Base-by-base conservation (phyloP, 2,888 invertebrate species). In the Latrodectus hesperus region DNA sequence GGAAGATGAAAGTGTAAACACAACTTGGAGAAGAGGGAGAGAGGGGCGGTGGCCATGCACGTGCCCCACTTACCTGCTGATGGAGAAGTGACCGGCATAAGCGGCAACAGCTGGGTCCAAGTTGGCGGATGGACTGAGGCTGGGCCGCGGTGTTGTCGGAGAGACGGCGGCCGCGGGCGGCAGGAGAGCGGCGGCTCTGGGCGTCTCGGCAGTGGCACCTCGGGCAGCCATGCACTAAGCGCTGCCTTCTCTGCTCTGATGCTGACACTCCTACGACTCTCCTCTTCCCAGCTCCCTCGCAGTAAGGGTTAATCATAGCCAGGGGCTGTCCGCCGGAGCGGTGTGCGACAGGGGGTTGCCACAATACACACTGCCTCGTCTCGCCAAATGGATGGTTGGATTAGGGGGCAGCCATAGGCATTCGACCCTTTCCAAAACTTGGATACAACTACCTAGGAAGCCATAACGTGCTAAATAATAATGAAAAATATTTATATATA, bases 41-140 rank as follows among this genome's bases (percentile, higher is more conserved):
- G 72, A 17, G n/a, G 60, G n/a, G 11, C 11, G 60, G 12, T 9
- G 14, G 11, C 60, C 60, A n/a, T 12, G 52, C 73, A 73, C 73
- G 73, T 73, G 81, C 73, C 53, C 81, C 52, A 73, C 79, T 84
- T 77, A 88, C 88, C 88, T 88, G 80, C 80, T 85, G 80, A 88
- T 88, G 60, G 88, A 84, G 73, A 88, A 88, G 53, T 85, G 88
- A 72, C 85, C 88, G 49, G 85, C 88, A 67, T 89, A 89, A 51
- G 82, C 82, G 4, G 87, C 87, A n/a, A 75, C 83, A 52, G 76
- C 88, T 16, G 74, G 77, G 52, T 75, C 75, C 22, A 75, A 55
- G n/a, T 64, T 10, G 71, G 84, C 84, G 70, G 83, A 83, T 67
- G 86, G 89, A 67, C 89, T 83, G 75, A 85, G 78, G 73, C 85